Percentiles rank a stretch among this genome's conserved stretches.
Conservation (phyloP, 2,888 invertebrate species). For the Cistogaster globosa region DNA sequence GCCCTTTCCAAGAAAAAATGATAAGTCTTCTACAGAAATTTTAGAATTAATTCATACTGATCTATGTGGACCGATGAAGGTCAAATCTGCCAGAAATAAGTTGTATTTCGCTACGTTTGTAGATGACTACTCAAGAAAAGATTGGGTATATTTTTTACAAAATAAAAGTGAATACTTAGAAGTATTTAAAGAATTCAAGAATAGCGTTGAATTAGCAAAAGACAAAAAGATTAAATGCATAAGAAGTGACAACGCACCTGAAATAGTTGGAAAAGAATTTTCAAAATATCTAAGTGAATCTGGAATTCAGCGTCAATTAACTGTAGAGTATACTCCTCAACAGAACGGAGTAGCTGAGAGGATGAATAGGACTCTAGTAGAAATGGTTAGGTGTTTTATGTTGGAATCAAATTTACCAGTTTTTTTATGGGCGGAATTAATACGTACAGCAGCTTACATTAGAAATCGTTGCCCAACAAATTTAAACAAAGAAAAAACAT, state of each 20-base stretch:
- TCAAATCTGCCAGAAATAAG: constrained; percentile 19
- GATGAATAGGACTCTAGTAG: constrained; percentile 54
- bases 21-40: neutral
- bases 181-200: too few relatives aligned
- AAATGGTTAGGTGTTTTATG: constrained; percentile 59
- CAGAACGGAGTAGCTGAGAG: constrained; percentile 64
- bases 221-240: constrained; percentile 18
- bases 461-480: constrained; percentile 44
- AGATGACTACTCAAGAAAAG: constrained; percentile 25
- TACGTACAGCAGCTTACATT: neutral
- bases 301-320: constrained; percentile 53
- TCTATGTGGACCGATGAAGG: constrained; percentile 20
- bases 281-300: too few relatives aligned
- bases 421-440: neutral
- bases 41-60: constrained; percentile 14
- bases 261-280: neutral
- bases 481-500: constrained; percentile 41
- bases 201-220: constrained; percentile 3
- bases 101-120: constrained; percentile 21
- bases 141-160: constrained; percentile 10
- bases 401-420: constrained; percentile 35
- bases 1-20: neutral
- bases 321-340: constrained; percentile 52
- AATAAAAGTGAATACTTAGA: neutral
- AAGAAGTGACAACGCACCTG: constrained; percentile 30